Conservation (phyloP, 2,888 invertebrate species). For the Nyleta sp. region DNA sequence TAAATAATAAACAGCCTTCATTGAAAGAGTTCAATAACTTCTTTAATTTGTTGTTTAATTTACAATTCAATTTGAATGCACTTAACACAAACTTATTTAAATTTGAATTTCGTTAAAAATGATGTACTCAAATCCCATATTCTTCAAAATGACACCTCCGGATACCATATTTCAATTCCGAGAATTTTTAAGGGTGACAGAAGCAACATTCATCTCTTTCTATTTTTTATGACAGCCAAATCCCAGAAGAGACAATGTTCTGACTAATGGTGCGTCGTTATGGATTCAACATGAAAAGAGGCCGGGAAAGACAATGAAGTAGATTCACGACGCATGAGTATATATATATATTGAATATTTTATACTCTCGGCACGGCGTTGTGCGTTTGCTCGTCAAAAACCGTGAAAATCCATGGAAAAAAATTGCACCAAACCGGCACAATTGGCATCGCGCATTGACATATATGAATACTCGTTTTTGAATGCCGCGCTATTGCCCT, state of each 20-base stretch:
- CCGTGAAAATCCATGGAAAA: slow-evolving; percentile 38
- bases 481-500: slow-evolving; percentile 30
- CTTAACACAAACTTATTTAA: not conserved
- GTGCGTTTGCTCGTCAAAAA: slow-evolving; percentile 16
- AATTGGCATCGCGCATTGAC: slow-evolving; percentile 49
- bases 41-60: no score
- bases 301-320: slow-evolving; percentile 55
- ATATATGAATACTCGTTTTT: slow-evolving; percentile 47
- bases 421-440: slow-evolving; percentile 40
- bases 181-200: slow-evolving; percentile 37
- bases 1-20: no score
- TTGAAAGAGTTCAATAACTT: no score
- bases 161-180: slow-evolving; percentile 47
- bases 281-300: slow-evolving; percentile 54
- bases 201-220: slow-evolving; percentile 39
- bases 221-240: slow-evolving; percentile 58
- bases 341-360: slow-evolving; percentile 51
- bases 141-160: slow-evolving; percentile 25
- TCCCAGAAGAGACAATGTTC: slow-evolving; percentile 51
- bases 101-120: slow-evolving; percentile 3
- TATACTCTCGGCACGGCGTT: slow-evolving; percentile 31
- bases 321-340: slow-evolving; percentile 40
- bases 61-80: not conserved
- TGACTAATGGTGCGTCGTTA: slow-evolving; percentile 62
- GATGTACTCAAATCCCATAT: slow-evolving; percentile 24